Conservation (phyloP, 2,113 vertebrate species). For the Forbesichthys papilliferus region DNA sequence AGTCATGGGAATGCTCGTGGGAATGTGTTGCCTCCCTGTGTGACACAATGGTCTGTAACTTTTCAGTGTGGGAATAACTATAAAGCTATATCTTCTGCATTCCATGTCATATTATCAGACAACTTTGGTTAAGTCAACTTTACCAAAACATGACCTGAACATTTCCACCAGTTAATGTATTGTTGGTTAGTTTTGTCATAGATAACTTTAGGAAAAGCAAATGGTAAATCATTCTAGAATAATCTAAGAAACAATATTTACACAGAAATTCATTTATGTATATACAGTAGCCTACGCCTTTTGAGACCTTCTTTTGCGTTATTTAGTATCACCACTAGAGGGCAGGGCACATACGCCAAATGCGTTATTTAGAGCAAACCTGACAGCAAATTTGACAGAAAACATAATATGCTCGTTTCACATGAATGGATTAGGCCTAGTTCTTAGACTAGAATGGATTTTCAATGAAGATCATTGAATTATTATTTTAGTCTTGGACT, state of each 20-base stretch:
- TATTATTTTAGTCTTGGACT: too few relatives aligned
- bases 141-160: too few relatives aligned
- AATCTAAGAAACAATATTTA: too few relatives aligned
- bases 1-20: constrained; percentile 9
- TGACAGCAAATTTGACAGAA: not conserved
- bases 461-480: too few relatives aligned
- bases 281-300: not conserved
- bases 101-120: not conserved
- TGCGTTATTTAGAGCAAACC: too few relatives aligned
- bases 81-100: not conserved
- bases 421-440: too few relatives aligned
- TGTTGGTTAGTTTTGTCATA: not conserved
- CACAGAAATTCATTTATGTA: not conserved
- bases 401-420: too few relatives aligned
- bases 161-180: not conserved
- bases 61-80: not conserved
- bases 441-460: too few relatives aligned
- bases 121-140: too few relatives aligned
- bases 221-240: too few relatives aligned
- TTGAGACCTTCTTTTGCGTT: constrained; percentile 4
- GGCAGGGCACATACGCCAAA: constrained; percentile 48
- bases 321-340: constrained; percentile 30
- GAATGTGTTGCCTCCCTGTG: not conserved
- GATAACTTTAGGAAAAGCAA: not conserved
- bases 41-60: constrained; percentile 1